Base-by-base conservation (phyloP, 2,888 invertebrate genomes). In the Eristalinus aeneus region DNA sequence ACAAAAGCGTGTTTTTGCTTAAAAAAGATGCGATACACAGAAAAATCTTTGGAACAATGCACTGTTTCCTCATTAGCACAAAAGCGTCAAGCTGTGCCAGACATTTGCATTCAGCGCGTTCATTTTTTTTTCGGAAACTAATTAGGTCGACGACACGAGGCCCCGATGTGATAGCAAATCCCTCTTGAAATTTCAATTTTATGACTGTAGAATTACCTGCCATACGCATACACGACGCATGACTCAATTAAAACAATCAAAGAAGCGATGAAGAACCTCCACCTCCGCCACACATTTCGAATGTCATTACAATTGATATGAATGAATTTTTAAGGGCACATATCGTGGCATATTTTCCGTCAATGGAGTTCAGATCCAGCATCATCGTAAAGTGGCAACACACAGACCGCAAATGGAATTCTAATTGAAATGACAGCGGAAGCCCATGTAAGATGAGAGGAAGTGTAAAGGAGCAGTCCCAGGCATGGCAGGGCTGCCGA, bases 391-490 rank as follows among this genome's bases (percentile, higher is more conserved):
- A 73, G 73, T 69, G 68, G 64, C 69, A 81, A 74, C 77, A 46
- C 74, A 82, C 65, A 60, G 69, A 65, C 78, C 69, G 46, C 74
- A 74, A 82, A 86, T 86, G 63, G 86, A 74, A 82, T 82, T 86
- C 86, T 86, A 82, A 86, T 86, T 86, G 86, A 86, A 86, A 86
- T 86, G 71, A 73, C 60, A 27, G 56, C 34, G 67, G 34, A 78
- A 67, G 20, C 34, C 78, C 16, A 12, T 31, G 54, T n/a, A 60
- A 68, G 12, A 53, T 23, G 56, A 16, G 63, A 68, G 60, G 68
- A 80, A 71, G 32, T 60, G 32, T 34, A 56, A 39, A 58, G 36
- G 56, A 67, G 20, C 23, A 54, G 20, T 32, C 27, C 22, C 61
- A 27, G 34, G 6, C 12, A n/a, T 31, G 60, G 32, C 20, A 54